Conservation (phyloP, 2,113 vertebrate genomes). For the Platycercus adscitus region DNA sequence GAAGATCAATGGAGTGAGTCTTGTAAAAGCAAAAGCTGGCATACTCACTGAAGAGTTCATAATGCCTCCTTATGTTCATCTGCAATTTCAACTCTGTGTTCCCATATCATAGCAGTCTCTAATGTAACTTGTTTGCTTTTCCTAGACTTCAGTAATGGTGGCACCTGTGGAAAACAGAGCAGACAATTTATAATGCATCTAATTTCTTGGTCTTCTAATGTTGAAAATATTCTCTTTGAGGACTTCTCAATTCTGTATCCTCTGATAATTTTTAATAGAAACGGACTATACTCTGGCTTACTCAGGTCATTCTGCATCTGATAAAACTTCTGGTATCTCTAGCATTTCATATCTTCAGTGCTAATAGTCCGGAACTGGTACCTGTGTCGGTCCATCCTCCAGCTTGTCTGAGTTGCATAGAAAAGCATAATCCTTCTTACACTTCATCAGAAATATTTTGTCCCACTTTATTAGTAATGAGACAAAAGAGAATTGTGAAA, state of each 20-base stretch:
- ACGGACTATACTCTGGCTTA: conserved; percentile 56
- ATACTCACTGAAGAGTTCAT: not conserved
- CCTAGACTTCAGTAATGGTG: conserved; percentile 70
- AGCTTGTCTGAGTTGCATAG: conserved; percentile 59
- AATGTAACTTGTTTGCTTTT: conserved; percentile 66
- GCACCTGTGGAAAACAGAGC: conserved; percentile 66
- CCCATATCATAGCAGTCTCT: conserved; percentile 22
- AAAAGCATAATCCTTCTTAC: conserved; percentile 55
- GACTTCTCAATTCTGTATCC: conserved; percentile 66
- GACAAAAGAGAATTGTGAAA: conserved; percentile 88
- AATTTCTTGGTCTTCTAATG: conserved; percentile 59
- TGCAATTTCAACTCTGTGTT: conserved; percentile 29
- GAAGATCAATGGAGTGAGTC: not conserved
- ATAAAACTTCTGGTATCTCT: conserved; percentile 50
- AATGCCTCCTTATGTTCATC: not conserved
- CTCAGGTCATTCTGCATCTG: conserved; percentile 63
- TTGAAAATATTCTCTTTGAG: conserved; percentile 65
- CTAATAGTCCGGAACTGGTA: conserved; percentile 45
- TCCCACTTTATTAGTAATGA: conserved; percentile 79
- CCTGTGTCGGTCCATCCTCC: conserved; percentile 38
- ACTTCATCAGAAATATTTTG: conserved; percentile 73
- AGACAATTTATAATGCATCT: conserved; percentile 62
- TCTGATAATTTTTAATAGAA: conserved; percentile 62
- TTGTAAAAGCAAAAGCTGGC: not conserved
- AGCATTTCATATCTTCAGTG: conserved; percentile 43